Base-by-base conservation (phyloP, 37 sponge, comb jelly and placozoan species). In the Ephydatia muelleri region DNA sequence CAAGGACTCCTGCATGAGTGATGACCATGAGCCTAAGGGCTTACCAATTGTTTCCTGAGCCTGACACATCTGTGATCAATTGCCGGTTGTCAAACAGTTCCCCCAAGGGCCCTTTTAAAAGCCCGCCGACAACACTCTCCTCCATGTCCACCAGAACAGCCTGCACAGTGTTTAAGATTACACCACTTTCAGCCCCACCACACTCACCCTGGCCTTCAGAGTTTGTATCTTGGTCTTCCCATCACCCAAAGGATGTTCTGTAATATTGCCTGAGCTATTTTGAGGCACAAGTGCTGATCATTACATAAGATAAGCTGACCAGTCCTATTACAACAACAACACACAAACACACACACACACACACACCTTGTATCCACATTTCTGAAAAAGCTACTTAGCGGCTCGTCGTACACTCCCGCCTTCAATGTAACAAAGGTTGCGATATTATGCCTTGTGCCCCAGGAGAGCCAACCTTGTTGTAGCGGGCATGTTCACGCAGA, bases 131-230 rank as follows among this genome's bases (percentile, higher is more conserved):
- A 30, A 98, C 99, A 36, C 99, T 92, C 67, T 98, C 97, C 87
- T 98, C 99, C 99, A 98, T 98, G 82, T 98, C 99, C 37, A 98
- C 84, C 65, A 98, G 76, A n/a, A 98, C 99, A 32, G 99, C 97
- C 92, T 95, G 78, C 30, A 79, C 0, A 92, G 2, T n/a, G 65
- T 40, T 12, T 8, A n/a, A 27, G 32, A 13, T 25, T 43, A n/a
- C n/a, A 8, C 76, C 32, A 75, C 3, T 5, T 6, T 36, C 35
- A 29, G 26, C 26, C 6, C 13, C 5, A 8, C 47, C 33, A 9
- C 32, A 38, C 91, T 76, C 40, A 94, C 97, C 73, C 99, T 77
- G 0, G 99, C 99, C 47, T 92, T 96, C 67, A 98, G 88, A 0
- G 80, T 67, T 35, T 75, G 36, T 48, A 98, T 96, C 81, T 93